Conservation (phyloP, 2,113 vertebrate species). For the Platichthys flesus region DNA sequence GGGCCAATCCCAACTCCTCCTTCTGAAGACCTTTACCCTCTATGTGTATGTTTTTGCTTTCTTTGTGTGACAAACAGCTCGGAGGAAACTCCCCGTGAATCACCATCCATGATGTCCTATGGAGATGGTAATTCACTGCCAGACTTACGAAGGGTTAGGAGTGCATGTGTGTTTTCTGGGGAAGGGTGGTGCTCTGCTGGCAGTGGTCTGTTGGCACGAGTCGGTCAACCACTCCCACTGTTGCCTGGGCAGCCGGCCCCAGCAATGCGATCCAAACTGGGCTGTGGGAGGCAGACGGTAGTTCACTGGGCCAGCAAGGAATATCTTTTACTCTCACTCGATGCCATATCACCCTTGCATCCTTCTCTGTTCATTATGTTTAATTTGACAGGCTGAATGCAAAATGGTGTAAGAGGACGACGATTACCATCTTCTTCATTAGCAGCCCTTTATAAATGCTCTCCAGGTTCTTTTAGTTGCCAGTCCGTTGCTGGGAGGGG, state of each 20-base stretch:
- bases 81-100: constrained; percentile 78
- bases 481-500: background rate
- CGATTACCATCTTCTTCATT: background rate
- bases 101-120: constrained; percentile 45
- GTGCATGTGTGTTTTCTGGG: background rate
- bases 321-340: constrained; percentile 34
- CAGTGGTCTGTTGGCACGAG: constrained; percentile 43
- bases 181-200: constrained; percentile 24
- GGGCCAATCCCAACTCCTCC: constrained; percentile 14
- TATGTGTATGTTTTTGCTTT: constrained; percentile 12
- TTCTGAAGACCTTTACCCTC: constrained; percentile 33
- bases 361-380: background rate
- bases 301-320: constrained; percentile 30
- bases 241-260: constrained; percentile 50
- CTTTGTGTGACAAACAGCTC: constrained; percentile 20
- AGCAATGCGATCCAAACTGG: constrained; percentile 47
- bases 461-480: background rate
- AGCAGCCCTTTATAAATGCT: constrained; percentile 6
- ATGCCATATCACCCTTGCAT: constrained; percentile 26
- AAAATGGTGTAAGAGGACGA: constrained; percentile 14
- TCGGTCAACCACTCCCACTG: constrained; percentile 64
- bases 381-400: constrained; percentile 11
- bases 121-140: constrained; percentile 25
- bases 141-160: constrained; percentile 20
- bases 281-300: constrained; percentile 38